Conservation (phyloP, 1,140 invertebrate species). For the Eriosoma lanigerum region DNA sequence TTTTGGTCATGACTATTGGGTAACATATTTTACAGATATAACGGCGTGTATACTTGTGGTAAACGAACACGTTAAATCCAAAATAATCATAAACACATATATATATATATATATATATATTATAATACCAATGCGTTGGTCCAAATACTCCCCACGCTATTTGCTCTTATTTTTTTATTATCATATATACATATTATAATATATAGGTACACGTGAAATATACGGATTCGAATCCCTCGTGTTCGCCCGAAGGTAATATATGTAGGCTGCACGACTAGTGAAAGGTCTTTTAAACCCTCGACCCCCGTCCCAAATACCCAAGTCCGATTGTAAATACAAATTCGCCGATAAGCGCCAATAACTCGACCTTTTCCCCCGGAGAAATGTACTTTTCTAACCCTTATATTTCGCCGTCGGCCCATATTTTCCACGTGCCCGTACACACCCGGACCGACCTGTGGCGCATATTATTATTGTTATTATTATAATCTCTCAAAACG, state of each 20-base stretch:
- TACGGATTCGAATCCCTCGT: slow-evolving; percentile 12
- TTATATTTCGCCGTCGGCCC: slow-evolving; percentile 26
- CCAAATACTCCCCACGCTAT: background rate
- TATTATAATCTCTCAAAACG: slow-evolving; percentile 31
- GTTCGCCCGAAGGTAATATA: slow-evolving; percentile 21
- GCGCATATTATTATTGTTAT: background rate
- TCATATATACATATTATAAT: background rate
- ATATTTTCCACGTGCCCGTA: background rate
- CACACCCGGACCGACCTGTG: background rate
- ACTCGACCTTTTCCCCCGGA: slow-evolving; percentile 50
- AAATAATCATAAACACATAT: too few species aligned
- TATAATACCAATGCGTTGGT: too few species aligned
- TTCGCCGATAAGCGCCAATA: slow-evolving; percentile 51
- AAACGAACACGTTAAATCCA: too few species aligned
- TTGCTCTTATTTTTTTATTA: background rate
- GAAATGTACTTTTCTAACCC: slow-evolving; percentile 48
- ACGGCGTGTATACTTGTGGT: too few species aligned
- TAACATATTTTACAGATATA: too few species aligned
- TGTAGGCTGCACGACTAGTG: background rate
- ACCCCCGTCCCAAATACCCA: slow-evolving; percentile 18
- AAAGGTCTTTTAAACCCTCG: slow-evolving; percentile 46
- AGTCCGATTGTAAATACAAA: slow-evolving; percentile 52
- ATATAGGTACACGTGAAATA: background rate
- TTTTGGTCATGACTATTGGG: too few species aligned
- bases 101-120: too few species aligned